Evolutionary conservation across 2,113 vertebrate genomes (phyloP).

Genomic region (Pipra filicauda): DNA sequence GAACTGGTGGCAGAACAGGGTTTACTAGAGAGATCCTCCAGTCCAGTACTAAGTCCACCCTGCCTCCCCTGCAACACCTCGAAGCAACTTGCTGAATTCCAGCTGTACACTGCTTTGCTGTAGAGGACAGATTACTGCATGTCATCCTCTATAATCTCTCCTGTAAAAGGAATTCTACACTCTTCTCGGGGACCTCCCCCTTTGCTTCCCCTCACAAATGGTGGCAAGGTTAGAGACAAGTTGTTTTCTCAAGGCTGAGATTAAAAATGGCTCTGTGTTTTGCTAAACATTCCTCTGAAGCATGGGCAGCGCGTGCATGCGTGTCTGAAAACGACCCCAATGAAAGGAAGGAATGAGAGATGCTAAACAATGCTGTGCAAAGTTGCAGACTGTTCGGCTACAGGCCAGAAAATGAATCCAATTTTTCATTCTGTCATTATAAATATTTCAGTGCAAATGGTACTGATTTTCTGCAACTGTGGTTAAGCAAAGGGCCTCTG

Average conservation of each 20-base stretch:
- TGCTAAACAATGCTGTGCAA: slow-evolving; percentile 72
- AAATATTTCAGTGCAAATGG: slow-evolving; percentile 88
- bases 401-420: slow-evolving; percentile 86
- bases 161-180: neutral
- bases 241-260: slow-evolving; percentile 45
- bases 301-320: neutral
- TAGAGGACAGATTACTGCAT: neutral
- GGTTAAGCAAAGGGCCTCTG: slow-evolving; percentile 82
- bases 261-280: slow-evolving; percentile 49
- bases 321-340: slow-evolving; percentile 54
- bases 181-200: rapidly evolving
- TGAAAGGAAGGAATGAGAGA: slow-evolving; percentile 70
- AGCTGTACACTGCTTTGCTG: neutral
- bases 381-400: slow-evolving; percentile 83
- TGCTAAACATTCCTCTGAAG: slow-evolving; percentile 63
- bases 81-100: neutral
- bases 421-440: slow-evolving; percentile 89
- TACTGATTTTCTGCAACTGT: slow-evolving; percentile 85
- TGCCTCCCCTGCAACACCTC: neutral
- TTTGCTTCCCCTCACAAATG: neutral
- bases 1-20: neutral
- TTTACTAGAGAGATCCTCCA: neutral
- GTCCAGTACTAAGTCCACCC: neutral
- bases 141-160: slow-evolving; percentile 16
- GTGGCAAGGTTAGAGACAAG: slow-evolving; percentile 26